These are phyloP conservation scores for Helicoverpa zea DNA, from an alignment of 1,140 invertebrate genomes.

Conservation along the genomic window DNA sequence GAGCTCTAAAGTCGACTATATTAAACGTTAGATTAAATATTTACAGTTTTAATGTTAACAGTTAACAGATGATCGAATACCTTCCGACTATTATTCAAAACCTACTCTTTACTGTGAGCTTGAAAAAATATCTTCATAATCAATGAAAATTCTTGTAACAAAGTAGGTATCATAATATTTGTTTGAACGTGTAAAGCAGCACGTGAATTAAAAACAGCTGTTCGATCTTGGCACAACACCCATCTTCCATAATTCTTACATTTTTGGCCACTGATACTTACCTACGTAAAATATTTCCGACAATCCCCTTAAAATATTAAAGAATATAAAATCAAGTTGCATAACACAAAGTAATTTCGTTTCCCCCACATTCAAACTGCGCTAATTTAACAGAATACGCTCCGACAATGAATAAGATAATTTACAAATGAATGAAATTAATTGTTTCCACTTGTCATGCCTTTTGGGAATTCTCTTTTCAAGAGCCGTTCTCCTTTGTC, in stretches of 20 bases:
- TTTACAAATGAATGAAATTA: neutral
- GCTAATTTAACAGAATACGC: neutral
- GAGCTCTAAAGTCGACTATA: too few species aligned
- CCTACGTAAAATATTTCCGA: neutral
- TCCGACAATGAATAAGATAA: neutral
- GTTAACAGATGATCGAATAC: neutral
- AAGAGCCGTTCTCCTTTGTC: neutral
- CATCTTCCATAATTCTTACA: conserved; percentile 29
- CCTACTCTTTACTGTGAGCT: neutral
- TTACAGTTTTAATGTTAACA: neutral
- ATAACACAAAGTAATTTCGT: neutral
- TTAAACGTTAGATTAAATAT: too few species aligned
- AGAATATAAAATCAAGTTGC: neutral
- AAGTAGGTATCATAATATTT: conserved; percentile 11
- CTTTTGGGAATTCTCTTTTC: neutral
- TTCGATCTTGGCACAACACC: conserved; percentile 20
- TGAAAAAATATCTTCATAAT: neutral
- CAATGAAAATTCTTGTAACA: neutral
- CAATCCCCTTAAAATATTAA: neutral
- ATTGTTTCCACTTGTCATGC: conserved; percentile 16
- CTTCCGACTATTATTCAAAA: neutral
- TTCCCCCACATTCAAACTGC: neutral
- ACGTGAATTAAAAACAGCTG: conserved; percentile 34
- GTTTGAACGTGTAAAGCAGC: neutral
- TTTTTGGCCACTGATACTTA: conserved; percentile 13